Base-by-base conservation (phyloP, 37 sponge, comb jelly and placozoan species). In the Eunapius fragilis region DNA sequence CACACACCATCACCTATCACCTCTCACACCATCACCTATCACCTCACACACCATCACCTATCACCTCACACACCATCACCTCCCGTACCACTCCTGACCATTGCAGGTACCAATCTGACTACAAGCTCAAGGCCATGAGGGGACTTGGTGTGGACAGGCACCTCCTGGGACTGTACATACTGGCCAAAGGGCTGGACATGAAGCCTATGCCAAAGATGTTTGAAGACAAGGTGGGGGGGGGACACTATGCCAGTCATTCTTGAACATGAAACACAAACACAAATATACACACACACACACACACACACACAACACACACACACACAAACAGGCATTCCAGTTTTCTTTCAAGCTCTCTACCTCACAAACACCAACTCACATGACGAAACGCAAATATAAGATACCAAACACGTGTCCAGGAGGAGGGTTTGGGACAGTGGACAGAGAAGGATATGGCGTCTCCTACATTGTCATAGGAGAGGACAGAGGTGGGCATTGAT, bases 361-460 rank as follows among this genome's bases (percentile, higher is more conserved):
- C 34, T 91, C 92, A 31, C 96, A 95, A 82, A 95, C 96, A 3
- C 58, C 58, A 17, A 58, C 58, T 19, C 58, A 58, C 1, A 1
- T 58, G 58, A 58, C 58, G 19, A 58, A 58, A 58, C 58, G 58
- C 58, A 58, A 58, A 19, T 58, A 17, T 19, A 58, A 58, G 58
- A 17, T 58, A 1, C 58, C 58, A 0, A 58, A 58, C 58, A 58
- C 14, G 14, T 58, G 58, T 11, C 58, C 58, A 58, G 58, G 58
- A 58, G 98, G 98, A 48, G 98, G 98, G 7, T 97, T 97, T 82
- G 98, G 98, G 4, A 91, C 95, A 2, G 96, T 94, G 6, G 77
- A 81, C 58, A 90, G 95, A 11, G 84, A 89, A 27, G 98, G 98
- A 3, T 97, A 97, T 77, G 98, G 98, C 0, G 87, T 97, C 27